Conservation (phyloP, 2,888 invertebrate genomes). For the Geophilus truncorum region DNA sequence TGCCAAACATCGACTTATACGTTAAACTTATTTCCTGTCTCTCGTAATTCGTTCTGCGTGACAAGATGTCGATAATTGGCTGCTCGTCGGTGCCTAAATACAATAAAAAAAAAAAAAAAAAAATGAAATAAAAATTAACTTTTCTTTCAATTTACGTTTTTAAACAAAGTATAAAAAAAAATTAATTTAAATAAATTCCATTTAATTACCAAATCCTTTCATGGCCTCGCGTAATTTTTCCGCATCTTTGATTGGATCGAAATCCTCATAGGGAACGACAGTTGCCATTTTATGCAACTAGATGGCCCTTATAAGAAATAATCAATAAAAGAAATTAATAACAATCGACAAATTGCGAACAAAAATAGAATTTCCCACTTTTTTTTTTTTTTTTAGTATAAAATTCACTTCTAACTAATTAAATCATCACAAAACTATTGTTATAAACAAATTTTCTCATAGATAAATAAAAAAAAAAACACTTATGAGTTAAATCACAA, state of each 20-base stretch:
- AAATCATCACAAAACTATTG: neutral
- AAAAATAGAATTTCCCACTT: neutral
- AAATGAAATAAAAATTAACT: no score
- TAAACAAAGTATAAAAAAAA: conserved; percentile 72
- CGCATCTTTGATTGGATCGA: conserved; percentile 84
- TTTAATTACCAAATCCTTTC: no score
- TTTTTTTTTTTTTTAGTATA: no score
- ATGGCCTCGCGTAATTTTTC: conserved; percentile 77
- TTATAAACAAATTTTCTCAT: neutral
- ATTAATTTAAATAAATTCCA: no score
- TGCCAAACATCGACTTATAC: conserved; percentile 83
- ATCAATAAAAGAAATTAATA: neutral
- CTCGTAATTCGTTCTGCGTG: conserved; percentile 76
- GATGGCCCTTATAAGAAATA: neutral
- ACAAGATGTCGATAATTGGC: conserved; percentile 76
- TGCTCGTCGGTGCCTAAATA: conserved; percentile 86
- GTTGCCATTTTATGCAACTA: conserved; percentile 58
- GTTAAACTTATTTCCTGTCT: conserved; percentile 72
- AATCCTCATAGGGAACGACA: conserved; percentile 67
- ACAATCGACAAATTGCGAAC: neutral
- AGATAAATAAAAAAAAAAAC: neutral
- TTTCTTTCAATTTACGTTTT: neutral
- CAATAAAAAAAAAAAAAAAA: no score
- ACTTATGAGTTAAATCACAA: neutral
- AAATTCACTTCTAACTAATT: no score